Percentiles rank a stretch among this genome's conserved stretches.
Conservation (phyloP, 2,797 vertebrate genomes). For the Parambassis ranga region DNA sequence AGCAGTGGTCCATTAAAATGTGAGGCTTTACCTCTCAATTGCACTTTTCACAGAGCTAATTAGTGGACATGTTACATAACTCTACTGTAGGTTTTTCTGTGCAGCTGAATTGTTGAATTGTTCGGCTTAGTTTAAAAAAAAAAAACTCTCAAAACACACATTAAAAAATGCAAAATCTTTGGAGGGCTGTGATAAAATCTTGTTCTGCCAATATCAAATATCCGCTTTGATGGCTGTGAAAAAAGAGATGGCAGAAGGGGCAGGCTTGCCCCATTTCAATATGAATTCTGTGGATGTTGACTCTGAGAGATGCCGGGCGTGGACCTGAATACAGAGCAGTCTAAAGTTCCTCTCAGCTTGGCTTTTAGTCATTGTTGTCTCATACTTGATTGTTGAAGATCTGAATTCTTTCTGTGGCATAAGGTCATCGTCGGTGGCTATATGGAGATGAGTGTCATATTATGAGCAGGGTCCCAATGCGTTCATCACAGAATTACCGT, state of each 20-base stretch:
- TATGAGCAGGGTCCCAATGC: constrained; percentile 23
- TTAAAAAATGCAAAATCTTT: neutral
- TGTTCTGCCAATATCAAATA: constrained; percentile 58
- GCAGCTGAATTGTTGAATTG: accelerated
- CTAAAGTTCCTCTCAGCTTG: constrained; percentile 44
- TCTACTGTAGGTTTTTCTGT: neutral
- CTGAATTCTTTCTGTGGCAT: constrained; percentile 18
- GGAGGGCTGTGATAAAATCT: constrained; percentile 41
- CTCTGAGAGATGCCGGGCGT: constrained; percentile 46
- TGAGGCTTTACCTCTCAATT: too few species aligned
- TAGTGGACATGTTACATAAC: too few species aligned
- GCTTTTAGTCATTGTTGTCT: constrained; percentile 38
- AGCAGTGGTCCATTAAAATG: too few species aligned
- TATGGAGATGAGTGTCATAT: constrained; percentile 22
- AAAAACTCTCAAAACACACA: constrained; percentile 8
- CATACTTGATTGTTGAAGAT: constrained; percentile 7
- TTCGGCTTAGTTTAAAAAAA: neutral
- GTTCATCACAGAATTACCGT: constrained; percentile 45
- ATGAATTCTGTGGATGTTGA: constrained; percentile 65
- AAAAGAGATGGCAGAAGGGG: constrained; percentile 42
- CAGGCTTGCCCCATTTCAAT: constrained; percentile 60
- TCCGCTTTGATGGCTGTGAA: constrained; percentile 50
- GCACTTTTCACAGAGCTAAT: too few species aligned
- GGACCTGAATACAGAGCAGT: constrained; percentile 63
- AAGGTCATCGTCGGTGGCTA: constrained; percentile 15